Conservation (phyloP, 2,888 invertebrate genomes). For the Eumacrocentrus americanus region DNA sequence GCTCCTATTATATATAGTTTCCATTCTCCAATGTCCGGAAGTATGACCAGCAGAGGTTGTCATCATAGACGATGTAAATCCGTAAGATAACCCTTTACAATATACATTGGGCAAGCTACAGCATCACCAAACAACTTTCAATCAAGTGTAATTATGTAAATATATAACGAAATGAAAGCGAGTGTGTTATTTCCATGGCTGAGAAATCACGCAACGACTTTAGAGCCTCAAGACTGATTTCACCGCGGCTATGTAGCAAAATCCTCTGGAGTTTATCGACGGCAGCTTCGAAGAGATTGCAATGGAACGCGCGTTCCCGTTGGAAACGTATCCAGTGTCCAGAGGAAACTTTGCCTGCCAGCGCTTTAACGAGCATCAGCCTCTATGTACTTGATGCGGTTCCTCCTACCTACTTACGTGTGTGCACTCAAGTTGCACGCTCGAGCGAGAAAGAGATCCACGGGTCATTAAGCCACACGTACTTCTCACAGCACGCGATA, state of each 20-base stretch:
- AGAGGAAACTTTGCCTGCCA: background rate
- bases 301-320: too few species aligned
- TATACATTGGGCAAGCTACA: too few species aligned
- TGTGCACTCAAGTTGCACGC: slow-evolving; percentile 17
- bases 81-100: too few species aligned
- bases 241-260: too few species aligned
- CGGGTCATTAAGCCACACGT: slow-evolving; percentile 52
- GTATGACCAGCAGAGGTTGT: too few species aligned
- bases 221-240: slow-evolving; percentile 15
- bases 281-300: too few species aligned
- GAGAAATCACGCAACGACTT: slow-evolving; percentile 6
- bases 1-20: too few species aligned
- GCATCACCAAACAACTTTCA: too few species aligned
- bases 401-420: background rate
- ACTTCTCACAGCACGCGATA: slow-evolving; percentile 50
- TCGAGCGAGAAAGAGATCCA: slow-evolving; percentile 44
- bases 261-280: too few species aligned
- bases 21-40: too few species aligned
- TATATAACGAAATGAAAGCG: slow-evolving; percentile 48
- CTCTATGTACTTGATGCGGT: background rate
- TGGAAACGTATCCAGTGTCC: too few species aligned
- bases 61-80: too few species aligned
- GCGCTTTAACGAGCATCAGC: background rate
- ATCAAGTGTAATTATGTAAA: slow-evolving; percentile 20
- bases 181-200: slow-evolving; percentile 1